Base-by-base conservation (phyloP, 1,140 invertebrate species). In the Solenopsis invicta region DNA sequence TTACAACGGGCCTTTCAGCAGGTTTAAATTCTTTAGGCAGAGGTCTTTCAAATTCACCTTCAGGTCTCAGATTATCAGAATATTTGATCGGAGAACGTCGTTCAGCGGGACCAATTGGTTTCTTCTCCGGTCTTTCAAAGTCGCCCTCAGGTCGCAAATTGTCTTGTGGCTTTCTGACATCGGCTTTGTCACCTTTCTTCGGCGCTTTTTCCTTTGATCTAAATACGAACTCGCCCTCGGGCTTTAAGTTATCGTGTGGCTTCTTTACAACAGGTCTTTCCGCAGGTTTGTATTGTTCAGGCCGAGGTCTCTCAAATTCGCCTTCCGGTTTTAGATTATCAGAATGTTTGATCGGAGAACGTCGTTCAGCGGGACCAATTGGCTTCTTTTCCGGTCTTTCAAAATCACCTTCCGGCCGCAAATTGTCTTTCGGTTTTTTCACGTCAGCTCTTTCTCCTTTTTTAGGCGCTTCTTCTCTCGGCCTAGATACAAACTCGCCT, bases 341-440 rank as follows among this genome's bases (percentile, higher is more conserved):
- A 52, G 94, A 88, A 56, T 96, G 96, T 92, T 96, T 96, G 16
- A 97, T 96, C 18, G 96, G 96, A 84, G 96, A 95, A 1, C 96
- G 93, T 88, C 96, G 93, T 90, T 97, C 97, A 4, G 94, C 96
- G 61, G 94, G 95, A 10, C 95, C 95, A n/a, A 96, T 34, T 72
- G 95, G 80, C 41, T 41, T 62, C 45, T 92, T 93, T 16, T 90
- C 71, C 0, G 94, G 93, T 4, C 91, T 77, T 2, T 97, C 96
- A 92, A 97, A 97, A 34, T 97, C 96, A 18, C 97, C 97, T 95
- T 97, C 97, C 9, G 96, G 96, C 94, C 96, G 96, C 0, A 97
- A 93, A 94, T 97, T 97, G 91, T 97, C 97, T 81, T 95, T 37
- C 29, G 96, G 94, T 80, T 90, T 96, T 66, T 95, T 96, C 0